Evolutionary conservation across 2,113 vertebrate species (phyloP).

Genomic region (Carassius auratus): DNA sequence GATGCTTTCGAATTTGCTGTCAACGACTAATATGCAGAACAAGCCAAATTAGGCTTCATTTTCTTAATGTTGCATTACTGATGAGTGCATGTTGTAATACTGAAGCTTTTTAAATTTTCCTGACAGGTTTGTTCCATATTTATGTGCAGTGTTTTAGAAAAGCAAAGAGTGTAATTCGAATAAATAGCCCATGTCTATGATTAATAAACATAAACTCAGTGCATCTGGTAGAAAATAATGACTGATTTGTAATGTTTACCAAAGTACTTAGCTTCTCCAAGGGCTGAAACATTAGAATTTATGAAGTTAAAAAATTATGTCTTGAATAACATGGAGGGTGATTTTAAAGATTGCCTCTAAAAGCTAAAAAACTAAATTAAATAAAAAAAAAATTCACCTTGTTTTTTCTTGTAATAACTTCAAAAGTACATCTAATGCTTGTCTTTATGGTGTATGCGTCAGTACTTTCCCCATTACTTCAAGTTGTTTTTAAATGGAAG

Average conservation of each 20-base stretch:
- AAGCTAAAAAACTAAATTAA: not conserved
- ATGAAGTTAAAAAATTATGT: not conserved
- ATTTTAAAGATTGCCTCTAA: not conserved
- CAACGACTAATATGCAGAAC: slow-evolving; percentile 35
- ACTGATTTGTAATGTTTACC: not conserved
- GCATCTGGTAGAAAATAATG: not conserved
- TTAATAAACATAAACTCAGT: not conserved
- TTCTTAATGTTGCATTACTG: slow-evolving; percentile 5
- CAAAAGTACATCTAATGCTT: not conserved
- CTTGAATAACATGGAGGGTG: not conserved
- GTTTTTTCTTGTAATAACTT: not conserved
- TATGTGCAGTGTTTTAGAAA: not conserved
- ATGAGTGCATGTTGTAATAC: slow-evolving; percentile 31
- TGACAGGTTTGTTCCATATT: not conserved
- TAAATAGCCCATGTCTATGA: not conserved
- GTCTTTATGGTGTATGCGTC: not conserved
- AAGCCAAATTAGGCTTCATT: slow-evolving; percentile 19
- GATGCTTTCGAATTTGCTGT: slow-evolving; percentile 28
- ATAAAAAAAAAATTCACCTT: too few relatives aligned
- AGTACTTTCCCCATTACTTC: not conserved
- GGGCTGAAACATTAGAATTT: not conserved
- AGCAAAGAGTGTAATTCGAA: not conserved
- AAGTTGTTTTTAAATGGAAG: slow-evolving; percentile 16
- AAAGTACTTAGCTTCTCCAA: not conserved
- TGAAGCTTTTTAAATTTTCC: slow-evolving; percentile 40